Percentiles rank a stretch among this genome's conserved stretches.
Conservation (phyloP, 2,888 invertebrate species). For the Harmothoe impar region DNA sequence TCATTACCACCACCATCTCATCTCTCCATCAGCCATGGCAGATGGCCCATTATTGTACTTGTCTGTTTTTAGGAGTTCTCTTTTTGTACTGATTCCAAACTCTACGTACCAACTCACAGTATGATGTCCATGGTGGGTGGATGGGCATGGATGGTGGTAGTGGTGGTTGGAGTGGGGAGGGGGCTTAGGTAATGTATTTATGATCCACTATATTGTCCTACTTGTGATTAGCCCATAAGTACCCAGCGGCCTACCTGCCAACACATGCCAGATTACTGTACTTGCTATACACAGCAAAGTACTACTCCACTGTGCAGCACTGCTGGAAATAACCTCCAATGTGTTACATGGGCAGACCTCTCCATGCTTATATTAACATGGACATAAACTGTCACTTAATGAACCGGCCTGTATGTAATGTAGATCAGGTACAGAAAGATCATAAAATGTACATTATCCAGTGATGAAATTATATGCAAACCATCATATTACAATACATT, state of each 20-base stretch:
- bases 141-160: too few species aligned
- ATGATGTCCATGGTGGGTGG: neutral
- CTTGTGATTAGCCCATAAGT: neutral
- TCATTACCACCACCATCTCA: neutral
- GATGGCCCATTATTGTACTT: constrained; percentile 1
- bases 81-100: neutral
- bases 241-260: neutral
- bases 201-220: neutral
- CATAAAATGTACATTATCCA: too few species aligned
- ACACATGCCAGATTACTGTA: neutral
- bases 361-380: too few species aligned
- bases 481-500: too few species aligned
- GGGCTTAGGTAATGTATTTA: constrained; percentile 35
- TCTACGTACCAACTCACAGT: neutral
- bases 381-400: too few species aligned
- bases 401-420: too few species aligned
- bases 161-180: neutral
- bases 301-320: too few species aligned
- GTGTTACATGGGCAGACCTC: too few species aligned
- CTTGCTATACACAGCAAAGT: too few species aligned
- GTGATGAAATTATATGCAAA: too few species aligned
- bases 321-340: too few species aligned
- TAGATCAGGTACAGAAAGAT: too few species aligned
- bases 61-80: neutral
- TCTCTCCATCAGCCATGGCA: neutral